These are phyloP conservation scores for Lapara coniferarum DNA, from an alignment of 2,888 invertebrate genomes.

Conservation along the genomic window DNA sequence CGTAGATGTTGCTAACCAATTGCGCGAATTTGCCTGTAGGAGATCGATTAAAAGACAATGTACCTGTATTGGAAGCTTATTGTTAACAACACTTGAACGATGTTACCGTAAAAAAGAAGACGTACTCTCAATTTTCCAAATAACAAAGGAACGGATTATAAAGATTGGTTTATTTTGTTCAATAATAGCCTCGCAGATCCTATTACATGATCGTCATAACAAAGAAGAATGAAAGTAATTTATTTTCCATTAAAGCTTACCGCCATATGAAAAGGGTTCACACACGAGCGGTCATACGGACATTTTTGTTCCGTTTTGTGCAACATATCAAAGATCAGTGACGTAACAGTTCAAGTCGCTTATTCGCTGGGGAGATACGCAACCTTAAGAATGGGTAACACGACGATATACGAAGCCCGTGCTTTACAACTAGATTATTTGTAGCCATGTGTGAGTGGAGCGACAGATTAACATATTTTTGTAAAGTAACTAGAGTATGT, in stretches of 20 bases:
- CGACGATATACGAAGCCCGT: background rate
- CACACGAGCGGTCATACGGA: background rate
- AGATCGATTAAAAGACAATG: background rate
- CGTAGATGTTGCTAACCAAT: background rate
- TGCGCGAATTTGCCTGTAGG: background rate
- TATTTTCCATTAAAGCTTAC: constrained; percentile 41
- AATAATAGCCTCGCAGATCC: constrained; percentile 36
- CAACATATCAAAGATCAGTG: constrained; percentile 25
- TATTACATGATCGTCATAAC: constrained; percentile 37
- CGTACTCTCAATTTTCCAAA: constrained; percentile 40
- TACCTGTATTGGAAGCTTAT: constrained; percentile 5
- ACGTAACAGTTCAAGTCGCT: background rate
- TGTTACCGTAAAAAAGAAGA: constrained; percentile 33
- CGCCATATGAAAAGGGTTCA: constrained; percentile 26
- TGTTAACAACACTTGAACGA: constrained; percentile 25
- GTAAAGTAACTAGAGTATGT: too few relatives aligned
- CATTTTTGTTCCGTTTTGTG: constrained; percentile 23
- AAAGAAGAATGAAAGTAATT: constrained; percentile 37
- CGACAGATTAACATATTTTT: background rate
- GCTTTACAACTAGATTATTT: background rate
- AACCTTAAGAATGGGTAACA: background rate
- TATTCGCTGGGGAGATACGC: constrained; percentile 5
- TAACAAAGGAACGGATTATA: constrained; percentile 37
- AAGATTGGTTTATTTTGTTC: constrained; percentile 31
- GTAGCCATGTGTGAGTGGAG: background rate